phyloP scores from a whole-genome alignment of 2,113 vertebrate species.

The Agapornis roseicollis region DNA sequence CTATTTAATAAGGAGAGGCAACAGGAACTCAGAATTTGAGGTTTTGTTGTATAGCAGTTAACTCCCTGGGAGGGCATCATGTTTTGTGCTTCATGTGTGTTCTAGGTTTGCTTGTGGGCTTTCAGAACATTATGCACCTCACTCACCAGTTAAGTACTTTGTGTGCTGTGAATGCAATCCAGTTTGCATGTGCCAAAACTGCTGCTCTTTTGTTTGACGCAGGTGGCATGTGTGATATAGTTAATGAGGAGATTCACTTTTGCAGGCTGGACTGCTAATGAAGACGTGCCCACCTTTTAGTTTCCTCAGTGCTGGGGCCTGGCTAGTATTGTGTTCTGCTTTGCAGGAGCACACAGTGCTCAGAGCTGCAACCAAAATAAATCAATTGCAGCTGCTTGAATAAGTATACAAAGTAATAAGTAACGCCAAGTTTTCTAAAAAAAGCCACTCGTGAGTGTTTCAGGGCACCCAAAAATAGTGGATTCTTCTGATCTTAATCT shows the following conservation, averaged over 20 bases:
- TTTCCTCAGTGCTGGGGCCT: neutral
- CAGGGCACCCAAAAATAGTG: neutral
- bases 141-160: neutral
- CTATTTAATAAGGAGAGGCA: neutral
- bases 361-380: neutral
- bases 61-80: neutral
- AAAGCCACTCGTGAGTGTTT: neutral
- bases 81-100: neutral
- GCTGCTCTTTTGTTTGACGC: neutral
- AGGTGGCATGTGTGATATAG: neutral
- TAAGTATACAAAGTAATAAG: neutral
- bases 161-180: neutral
- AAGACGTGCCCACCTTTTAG: neutral
- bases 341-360: neutral
- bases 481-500: neutral
- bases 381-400: neutral
- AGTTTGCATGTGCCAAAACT: neutral
- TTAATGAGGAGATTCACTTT: neutral
- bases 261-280: neutral
- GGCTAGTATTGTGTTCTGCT: neutral
- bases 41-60: neutral
- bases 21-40: neutral
- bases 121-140: neutral
- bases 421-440: neutral
- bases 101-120: neutral